Conservation (phyloP, 2,888 invertebrate genomes). For the Drosophila melanocephala region DNA sequence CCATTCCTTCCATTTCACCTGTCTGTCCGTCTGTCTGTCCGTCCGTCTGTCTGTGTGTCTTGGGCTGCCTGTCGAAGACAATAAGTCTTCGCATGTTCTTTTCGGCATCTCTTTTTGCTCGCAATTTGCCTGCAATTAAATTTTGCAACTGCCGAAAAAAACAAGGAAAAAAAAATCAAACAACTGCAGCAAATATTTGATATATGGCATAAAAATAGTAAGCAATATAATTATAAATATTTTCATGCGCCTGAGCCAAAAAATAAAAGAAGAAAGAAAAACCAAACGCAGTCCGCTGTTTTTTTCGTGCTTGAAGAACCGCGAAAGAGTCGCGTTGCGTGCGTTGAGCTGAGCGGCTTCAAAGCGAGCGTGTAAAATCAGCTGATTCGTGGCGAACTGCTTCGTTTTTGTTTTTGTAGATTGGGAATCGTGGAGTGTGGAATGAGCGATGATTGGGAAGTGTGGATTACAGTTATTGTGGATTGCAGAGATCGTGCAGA, state of each 20-base stretch:
- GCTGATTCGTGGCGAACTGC: background rate
- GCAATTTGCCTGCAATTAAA: slow-evolving; percentile 71
- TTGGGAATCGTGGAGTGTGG: background rate
- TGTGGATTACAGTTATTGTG: background rate
- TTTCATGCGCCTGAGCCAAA: slow-evolving; percentile 34
- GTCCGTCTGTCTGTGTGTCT: slow-evolving; percentile 1
- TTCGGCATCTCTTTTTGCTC: slow-evolving; percentile 39
- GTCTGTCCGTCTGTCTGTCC: background rate
- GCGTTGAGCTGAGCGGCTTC: slow-evolving; percentile 30
- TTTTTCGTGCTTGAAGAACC: background rate
- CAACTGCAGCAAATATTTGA: slow-evolving; percentile 6
- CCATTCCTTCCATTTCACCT: background rate
- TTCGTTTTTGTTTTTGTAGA: background rate
- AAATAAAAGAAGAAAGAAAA: background rate
- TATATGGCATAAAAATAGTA: slow-evolving; percentile 17
- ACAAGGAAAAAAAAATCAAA: background rate
- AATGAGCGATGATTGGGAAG: background rate
- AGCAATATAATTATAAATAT: slow-evolving; percentile 40
- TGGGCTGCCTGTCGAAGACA: slow-evolving; percentile 33
- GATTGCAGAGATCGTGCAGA: slow-evolving; percentile 19
- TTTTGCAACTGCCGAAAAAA: slow-evolving; percentile 44
- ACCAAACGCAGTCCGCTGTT: slow-evolving; percentile 11
- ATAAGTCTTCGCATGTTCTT: slow-evolving; percentile 46
- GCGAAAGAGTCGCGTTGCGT: slow-evolving; percentile 26
- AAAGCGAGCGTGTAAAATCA: slow-evolving; percentile 5